These are phyloP conservation scores for Phataginus tetradactyla DNA, from an alignment of 2,797 vertebrate genomes.

Conservation along the genomic window DNA sequence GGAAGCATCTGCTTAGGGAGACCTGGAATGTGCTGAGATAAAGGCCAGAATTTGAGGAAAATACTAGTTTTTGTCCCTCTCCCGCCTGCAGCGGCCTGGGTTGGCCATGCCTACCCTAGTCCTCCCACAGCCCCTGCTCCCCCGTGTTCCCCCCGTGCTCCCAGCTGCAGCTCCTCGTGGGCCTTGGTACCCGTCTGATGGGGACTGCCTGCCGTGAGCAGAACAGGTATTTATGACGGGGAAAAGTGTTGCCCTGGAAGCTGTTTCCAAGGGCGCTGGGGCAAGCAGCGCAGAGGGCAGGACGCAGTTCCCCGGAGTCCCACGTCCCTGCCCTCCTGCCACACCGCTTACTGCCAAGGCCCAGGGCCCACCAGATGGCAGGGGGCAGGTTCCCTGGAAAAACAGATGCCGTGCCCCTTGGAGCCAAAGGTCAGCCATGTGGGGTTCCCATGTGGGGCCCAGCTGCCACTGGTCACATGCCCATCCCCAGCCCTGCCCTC, in stretches of 20 bases:
- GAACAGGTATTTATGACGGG: background rate
- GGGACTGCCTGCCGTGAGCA: background rate
- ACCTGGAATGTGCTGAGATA: background rate
- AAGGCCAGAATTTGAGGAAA: background rate
- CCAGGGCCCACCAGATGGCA: background rate
- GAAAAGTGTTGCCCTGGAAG: background rate
- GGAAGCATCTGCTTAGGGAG: no score
- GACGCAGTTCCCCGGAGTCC: background rate
- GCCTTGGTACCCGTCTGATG: no score
- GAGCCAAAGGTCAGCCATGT: background rate
- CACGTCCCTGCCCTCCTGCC: background rate
- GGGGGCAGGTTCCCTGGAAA: background rate
- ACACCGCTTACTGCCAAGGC: background rate
- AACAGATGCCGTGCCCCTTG: rapidly evolving
- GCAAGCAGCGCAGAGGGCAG: background rate
- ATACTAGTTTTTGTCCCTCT: background rate
- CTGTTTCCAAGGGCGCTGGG: rapidly evolving
- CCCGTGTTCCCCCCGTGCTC: no score
- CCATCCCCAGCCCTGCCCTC: background rate
- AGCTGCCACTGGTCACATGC: background rate
- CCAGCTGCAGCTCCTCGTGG: no score
- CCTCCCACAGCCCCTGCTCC: no score
- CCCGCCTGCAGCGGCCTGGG: background rate
- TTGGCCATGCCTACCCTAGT: no score
- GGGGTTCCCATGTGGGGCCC: background rate